Conservation (phyloP, 2,888 invertebrate genomes). For the Ectemnius continuus region DNA sequence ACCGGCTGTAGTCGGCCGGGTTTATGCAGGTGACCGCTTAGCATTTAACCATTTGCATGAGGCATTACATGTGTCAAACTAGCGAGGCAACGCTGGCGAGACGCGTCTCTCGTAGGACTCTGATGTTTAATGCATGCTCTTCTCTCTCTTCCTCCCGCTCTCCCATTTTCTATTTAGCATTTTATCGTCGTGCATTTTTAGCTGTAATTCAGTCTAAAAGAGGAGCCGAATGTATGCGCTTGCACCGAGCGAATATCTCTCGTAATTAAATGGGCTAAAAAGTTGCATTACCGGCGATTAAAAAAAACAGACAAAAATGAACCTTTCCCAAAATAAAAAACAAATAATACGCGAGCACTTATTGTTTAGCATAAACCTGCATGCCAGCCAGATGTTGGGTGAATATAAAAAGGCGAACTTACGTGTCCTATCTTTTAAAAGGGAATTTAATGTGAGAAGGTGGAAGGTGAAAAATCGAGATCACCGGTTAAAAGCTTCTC, state of each 20-base stretch:
- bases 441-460: too few relatives aligned
- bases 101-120: slow-evolving; percentile 22
- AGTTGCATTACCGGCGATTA: not conserved
- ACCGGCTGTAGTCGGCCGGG: too few relatives aligned
- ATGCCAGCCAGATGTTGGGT: too few relatives aligned
- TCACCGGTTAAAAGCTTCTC: too few relatives aligned
- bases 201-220: not conserved
- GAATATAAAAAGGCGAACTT: too few relatives aligned
- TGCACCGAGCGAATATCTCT: not conserved
- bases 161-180: slow-evolving; percentile 33
- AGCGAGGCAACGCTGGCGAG: slow-evolving; percentile 2
- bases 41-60: slow-evolving; percentile 41
- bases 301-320: too few relatives aligned
- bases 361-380: too few relatives aligned
- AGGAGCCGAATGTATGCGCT: too few relatives aligned
- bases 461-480: too few relatives aligned
- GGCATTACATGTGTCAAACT: slow-evolving; percentile 39
- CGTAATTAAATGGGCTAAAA: not conserved
- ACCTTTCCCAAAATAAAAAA: too few relatives aligned
- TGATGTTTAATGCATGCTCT: slow-evolving; percentile 50
- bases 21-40: slow-evolving; percentile 11
- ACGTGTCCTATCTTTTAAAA: too few relatives aligned
- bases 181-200: slow-evolving; percentile 18
- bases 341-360: too few relatives aligned
- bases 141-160: not conserved